Base-by-base conservation (phyloP, 2,797 vertebrate species). In the Aphelocoma californica region DNA sequence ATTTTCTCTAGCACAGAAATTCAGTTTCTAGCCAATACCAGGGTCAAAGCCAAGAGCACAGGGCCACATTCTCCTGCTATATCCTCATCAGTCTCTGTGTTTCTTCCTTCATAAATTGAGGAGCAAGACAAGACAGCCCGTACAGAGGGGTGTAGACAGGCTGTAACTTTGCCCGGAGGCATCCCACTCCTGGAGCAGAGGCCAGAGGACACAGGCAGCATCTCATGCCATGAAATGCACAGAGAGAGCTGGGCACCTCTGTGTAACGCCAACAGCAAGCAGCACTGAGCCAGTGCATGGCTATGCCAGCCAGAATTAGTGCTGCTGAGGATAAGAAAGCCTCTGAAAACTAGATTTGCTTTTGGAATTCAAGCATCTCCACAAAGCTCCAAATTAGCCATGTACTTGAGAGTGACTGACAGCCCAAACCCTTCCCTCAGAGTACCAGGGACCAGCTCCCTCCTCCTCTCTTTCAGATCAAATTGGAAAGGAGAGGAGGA, bases 401-500 rank as follows among this genome's bases (percentile, higher is more conserved):
- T 20, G 26, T 71, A 83, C 65, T 64, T 93, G 56, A 80, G 70
- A 88, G 36, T 25, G 53, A 92, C 14, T 80, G 94, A 91, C 92
- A 95, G 71, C 40, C 79, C 84, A 31, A 87, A 92, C 86, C 69
- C 24, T 57, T 82, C 75, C 57, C 75, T 91, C 34, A 7, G 64
- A 80, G 75, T 48, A 85, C 17, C 56, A 71, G 36, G 28, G 32
- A 87, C n/a, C 36, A 48, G 84, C 57, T 94, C 75, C 42, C 91
- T 93, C 91, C 87, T 92, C 53, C 80, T 92, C 61, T 53, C 75
- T 86, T 94, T 88, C 72, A 71, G 85, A 93, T 89, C 53, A 94
- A 88, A 90, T 29, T 86, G 82, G 87, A 91, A 93, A 94, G 90
- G 65, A 86, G 48, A 86, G 73, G 88, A 93, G 75, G 81, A 94